Percentiles rank a stretch among this genome's conserved stretches.
Conservation (phyloP, 1,140 invertebrate species). For the Drosophila tristis region DNA sequence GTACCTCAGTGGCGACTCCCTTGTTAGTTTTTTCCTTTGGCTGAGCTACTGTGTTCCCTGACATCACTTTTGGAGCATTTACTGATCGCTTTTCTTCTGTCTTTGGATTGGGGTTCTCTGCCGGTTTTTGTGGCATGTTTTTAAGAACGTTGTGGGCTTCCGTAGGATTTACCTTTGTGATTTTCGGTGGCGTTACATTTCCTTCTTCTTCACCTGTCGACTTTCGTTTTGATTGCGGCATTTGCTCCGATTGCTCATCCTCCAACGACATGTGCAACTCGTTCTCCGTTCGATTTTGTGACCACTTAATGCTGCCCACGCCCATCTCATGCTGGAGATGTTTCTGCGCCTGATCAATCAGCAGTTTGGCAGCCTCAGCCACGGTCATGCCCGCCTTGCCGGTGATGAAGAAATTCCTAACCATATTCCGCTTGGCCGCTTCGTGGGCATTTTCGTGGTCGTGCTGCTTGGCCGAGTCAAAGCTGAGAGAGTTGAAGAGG, state of each 20-base stretch:
- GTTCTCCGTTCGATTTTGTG: slow-evolving; percentile 17
- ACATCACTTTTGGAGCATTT: neutral
- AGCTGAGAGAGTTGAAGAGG: slow-evolving; percentile 91
- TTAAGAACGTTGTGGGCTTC: neutral
- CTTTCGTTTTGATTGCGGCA: slow-evolving; percentile 20
- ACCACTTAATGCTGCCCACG: slow-evolving; percentile 87
- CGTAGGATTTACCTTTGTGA: slow-evolving; percentile 19
- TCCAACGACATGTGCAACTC: slow-evolving; percentile 54
- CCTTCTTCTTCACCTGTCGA: neutral
- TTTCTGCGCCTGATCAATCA: slow-evolving; percentile 92
- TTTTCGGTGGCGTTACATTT: slow-evolving; percentile 1
- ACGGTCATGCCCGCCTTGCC: slow-evolving; percentile 92
- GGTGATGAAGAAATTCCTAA: slow-evolving; percentile 91
- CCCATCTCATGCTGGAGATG: slow-evolving; percentile 88
- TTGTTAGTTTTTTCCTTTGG: no score
- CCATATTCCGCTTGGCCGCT: slow-evolving; percentile 87
- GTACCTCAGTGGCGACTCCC: no score
- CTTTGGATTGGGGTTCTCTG: neutral
- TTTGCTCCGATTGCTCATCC: slow-evolving; percentile 15
- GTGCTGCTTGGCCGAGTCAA: slow-evolving; percentile 91
- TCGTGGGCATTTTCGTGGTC: slow-evolving; percentile 90
- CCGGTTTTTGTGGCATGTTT: neutral
- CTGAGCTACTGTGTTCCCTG: no score
- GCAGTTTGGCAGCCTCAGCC: slow-evolving; percentile 90
- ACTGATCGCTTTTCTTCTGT: neutral